phyloP scores from a whole-genome alignment of 2,888 invertebrate genomes.

The Plagodis dolabraria region DNA sequence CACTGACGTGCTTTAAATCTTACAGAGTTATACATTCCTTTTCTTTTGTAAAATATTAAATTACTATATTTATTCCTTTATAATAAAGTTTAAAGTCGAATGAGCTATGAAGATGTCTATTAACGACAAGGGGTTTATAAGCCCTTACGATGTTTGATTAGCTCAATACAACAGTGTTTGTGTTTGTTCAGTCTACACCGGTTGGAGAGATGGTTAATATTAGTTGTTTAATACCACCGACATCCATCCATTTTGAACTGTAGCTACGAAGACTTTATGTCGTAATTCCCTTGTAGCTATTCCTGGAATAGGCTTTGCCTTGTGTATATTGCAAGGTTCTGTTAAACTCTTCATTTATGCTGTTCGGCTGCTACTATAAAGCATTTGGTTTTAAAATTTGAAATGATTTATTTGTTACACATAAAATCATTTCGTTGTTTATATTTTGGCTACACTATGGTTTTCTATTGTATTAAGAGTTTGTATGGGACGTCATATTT shows the following conservation, averaged over 20 bases:
- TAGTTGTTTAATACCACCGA: conserved; percentile 42
- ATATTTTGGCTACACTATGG: too few relatives aligned
- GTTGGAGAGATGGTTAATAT: conserved; percentile 50
- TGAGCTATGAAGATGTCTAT: conserved; percentile 11
- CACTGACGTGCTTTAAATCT: too few relatives aligned
- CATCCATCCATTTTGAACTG: conserved; percentile 30
- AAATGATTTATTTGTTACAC: too few relatives aligned
- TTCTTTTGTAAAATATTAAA: too few relatives aligned
- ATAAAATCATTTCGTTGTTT: too few relatives aligned
- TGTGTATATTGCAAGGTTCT: conserved; percentile 26
- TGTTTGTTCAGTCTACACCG: conserved; percentile 52
- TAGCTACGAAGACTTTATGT: conserved; percentile 9
- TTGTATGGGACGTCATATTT: too few relatives aligned
- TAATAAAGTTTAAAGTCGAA: conserved; percentile 22
- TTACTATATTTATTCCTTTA: neutral
- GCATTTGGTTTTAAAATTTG: neutral
- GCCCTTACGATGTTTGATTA: conserved; percentile 61
- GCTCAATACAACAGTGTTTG: conserved; percentile 56
- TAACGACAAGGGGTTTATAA: conserved; percentile 42
- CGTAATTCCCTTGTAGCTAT: conserved; percentile 15
- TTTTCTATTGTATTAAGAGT: too few relatives aligned
- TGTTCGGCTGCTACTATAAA: conserved; percentile 18
- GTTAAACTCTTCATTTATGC: conserved; percentile 31
- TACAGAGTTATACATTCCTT: too few relatives aligned
- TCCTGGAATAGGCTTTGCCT: conserved; percentile 12